A percentile compares a stretch with the other conserved stretches of the same genome.
Conservation (phyloP, 1,140 invertebrate genomes). For the Procambarus virginalis region DNA sequence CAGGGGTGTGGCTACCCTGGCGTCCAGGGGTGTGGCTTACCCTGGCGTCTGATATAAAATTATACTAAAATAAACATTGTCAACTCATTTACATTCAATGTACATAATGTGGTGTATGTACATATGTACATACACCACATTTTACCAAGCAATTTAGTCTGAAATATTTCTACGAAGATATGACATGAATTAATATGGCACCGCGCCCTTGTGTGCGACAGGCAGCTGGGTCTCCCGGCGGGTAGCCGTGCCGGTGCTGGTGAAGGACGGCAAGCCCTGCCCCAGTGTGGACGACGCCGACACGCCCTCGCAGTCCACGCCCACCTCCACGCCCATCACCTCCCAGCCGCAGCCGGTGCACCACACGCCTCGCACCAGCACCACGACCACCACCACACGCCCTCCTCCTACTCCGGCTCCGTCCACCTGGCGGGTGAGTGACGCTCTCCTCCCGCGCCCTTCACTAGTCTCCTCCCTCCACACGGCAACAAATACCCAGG, state of each 20-base stretch:
- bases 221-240: slow-evolving; percentile 82
- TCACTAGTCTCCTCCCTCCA: no score
- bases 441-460: not conserved
- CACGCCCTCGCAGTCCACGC: slow-evolving; percentile 33
- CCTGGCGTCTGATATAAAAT: no score
- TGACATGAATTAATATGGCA: no score
- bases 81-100: no score
- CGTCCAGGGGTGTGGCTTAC: no score
- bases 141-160: no score
- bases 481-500: no score
- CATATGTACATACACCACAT: no score
- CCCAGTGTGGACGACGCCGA: slow-evolving; percentile 76
- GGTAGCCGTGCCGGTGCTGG: slow-evolving; percentile 95
- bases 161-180: no score
- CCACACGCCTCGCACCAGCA: slow-evolving; percentile 24
- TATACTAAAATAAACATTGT: no score
- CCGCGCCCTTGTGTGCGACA: not conserved
- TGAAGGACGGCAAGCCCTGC: slow-evolving; percentile 97
- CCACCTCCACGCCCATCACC: slow-evolving; percentile 41
- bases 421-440: slow-evolving; percentile 50
- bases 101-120: no score
- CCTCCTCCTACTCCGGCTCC: slow-evolving; percentile 52
- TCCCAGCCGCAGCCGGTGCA: slow-evolving; percentile 31
- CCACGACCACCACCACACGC: slow-evolving; percentile 33
- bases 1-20: no score